A percentile compares a stretch with the other conserved stretches of the same genome.
These are phyloP conservation scores for Engystomops pustulosus DNA, from an alignment of 2,113 vertebrate genomes.

Conservation along the genomic window DNA sequence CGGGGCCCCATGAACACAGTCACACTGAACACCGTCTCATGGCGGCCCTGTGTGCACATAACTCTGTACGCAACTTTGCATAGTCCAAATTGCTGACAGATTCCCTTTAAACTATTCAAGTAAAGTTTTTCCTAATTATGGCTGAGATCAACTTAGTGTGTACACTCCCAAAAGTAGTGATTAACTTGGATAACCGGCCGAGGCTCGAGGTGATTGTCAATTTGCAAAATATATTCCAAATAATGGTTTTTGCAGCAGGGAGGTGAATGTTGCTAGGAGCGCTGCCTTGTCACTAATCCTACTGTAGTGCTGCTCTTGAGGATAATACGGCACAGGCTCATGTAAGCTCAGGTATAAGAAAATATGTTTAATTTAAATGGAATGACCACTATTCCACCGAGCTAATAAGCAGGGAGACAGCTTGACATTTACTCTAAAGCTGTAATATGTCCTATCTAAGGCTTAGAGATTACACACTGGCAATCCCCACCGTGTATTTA, in stretches of 20 bases:
- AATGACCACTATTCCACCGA: slow-evolving; percentile 21
- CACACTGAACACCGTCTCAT: no score
- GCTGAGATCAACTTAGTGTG: background rate
- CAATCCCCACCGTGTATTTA: background rate
- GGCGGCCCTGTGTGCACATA: no score
- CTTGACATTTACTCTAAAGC: slow-evolving; percentile 41
- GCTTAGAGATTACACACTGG: slow-evolving; percentile 19
- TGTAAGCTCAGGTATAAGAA: slow-evolving; percentile 21
- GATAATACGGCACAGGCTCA: slow-evolving; percentile 2
- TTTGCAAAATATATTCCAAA: slow-evolving; percentile 15
- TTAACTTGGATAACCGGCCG: background rate
- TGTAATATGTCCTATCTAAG: slow-evolving; percentile 27
- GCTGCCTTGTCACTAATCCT: slow-evolving; percentile 13
- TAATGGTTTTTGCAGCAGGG: background rate
- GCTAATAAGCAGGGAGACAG: slow-evolving; percentile 24
- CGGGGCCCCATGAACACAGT: no score
- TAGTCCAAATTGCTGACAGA: no score
- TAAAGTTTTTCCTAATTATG: slow-evolving; percentile 9
- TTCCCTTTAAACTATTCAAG: background rate
- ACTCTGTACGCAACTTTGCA: no score
- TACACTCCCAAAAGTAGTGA: background rate
- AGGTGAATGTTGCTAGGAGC: background rate
- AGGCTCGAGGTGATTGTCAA: background rate
- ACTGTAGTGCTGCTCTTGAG: slow-evolving; percentile 3
- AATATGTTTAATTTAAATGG: slow-evolving; percentile 38